These are phyloP conservation scores for Tiliacea citrago DNA, from an alignment of 2,888 invertebrate species.

Conservation along the genomic window DNA sequence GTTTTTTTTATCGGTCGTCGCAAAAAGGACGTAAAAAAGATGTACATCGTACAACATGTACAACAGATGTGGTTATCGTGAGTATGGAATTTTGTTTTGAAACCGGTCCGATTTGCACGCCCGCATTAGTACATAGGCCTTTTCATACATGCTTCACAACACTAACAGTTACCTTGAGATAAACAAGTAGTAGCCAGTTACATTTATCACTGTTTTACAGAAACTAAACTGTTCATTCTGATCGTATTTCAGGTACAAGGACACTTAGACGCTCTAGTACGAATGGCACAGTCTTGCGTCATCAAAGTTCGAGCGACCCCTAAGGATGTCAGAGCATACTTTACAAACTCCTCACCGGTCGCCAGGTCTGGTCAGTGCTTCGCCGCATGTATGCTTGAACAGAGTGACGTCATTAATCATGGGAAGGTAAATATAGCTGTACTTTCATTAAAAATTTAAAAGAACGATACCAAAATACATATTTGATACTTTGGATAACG, in stretches of 20 bases:
- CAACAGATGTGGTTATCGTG: too few relatives aligned
- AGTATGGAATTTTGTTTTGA: too few relatives aligned
- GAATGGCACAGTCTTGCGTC: slow-evolving; percentile 87
- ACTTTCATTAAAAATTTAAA: not conserved
- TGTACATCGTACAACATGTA: too few relatives aligned
- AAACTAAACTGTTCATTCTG: not conserved
- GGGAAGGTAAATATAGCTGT: slow-evolving; percentile 77
- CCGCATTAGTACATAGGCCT: too few relatives aligned
- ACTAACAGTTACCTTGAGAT: too few relatives aligned
- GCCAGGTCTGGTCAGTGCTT: slow-evolving; percentile 87
- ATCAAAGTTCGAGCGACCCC: slow-evolving; percentile 86
- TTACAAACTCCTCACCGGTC: slow-evolving; percentile 86
- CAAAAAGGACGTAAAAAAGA: too few relatives aligned
- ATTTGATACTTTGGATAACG: not conserved
- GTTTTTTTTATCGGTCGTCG: too few relatives aligned
- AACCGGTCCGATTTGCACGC: too few relatives aligned
- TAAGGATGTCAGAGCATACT: slow-evolving; percentile 86
- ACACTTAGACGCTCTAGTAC: slow-evolving; percentile 84
- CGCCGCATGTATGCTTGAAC: slow-evolving; percentile 88
- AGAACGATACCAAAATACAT: not conserved
- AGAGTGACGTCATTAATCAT: slow-evolving; percentile 86
- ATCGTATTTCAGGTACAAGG: slow-evolving; percentile 81
- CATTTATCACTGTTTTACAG: too few relatives aligned
- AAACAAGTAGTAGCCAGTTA: too few relatives aligned
- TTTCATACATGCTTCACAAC: too few relatives aligned